These are phyloP conservation scores for Pithys albifrons DNA, from an alignment of 2,113 vertebrate species.

Conservation along the genomic window DNA sequence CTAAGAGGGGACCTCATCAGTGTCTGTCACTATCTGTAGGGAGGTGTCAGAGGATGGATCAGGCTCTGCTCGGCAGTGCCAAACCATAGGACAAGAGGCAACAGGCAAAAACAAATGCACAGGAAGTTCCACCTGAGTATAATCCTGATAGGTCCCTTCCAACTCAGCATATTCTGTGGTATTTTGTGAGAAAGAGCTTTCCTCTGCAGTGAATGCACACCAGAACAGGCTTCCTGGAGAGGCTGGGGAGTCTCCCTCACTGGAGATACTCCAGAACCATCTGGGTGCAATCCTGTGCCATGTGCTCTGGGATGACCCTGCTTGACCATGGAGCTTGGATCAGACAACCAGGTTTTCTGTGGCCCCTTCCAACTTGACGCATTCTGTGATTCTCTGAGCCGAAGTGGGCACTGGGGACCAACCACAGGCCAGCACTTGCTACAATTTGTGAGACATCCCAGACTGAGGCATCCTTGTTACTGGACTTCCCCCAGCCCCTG, in stretches of 20 bases:
- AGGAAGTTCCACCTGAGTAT: neutral
- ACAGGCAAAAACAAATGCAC: neutral
- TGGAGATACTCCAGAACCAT: neutral
- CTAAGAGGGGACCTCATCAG: neutral
- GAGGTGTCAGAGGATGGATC: neutral
- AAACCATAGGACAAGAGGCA: neutral
- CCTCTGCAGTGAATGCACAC: neutral
- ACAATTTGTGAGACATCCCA: accelerated
- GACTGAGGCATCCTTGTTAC: accelerated
- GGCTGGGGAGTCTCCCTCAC: neutral
- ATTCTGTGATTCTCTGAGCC: neutral
- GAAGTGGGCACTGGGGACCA: accelerated
- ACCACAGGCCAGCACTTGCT: accelerated
- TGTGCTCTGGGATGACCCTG: neutral
- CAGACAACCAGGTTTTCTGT: neutral
- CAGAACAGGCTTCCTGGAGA: neutral
- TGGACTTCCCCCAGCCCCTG: neutral
- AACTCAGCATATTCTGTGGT: neutral
- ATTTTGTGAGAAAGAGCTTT: neutral
- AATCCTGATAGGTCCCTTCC: no score
- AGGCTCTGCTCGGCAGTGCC: neutral
- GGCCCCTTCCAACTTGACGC: neutral
- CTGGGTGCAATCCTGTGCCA: neutral
- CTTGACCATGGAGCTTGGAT: neutral
- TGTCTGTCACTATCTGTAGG: neutral